Base-by-base conservation (phyloP, 2,113 vertebrate genomes). In the Strigops habroptila region DNA sequence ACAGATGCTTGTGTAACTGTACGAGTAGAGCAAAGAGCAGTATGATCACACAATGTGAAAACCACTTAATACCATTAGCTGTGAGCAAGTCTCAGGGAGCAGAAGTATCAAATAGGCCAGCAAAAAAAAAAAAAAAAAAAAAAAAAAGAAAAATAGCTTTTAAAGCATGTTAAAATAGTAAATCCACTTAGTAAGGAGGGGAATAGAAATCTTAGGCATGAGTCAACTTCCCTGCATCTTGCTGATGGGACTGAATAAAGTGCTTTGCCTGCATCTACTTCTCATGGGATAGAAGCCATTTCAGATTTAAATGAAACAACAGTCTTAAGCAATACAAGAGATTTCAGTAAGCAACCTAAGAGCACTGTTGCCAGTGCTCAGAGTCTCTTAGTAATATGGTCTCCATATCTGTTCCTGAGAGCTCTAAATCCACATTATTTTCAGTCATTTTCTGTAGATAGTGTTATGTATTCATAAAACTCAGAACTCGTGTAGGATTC, bases 101-200 rank as follows among this genome's bases (percentile, higher is more conserved):
- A 70, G 12, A 87, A 55, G 0, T 39, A 24, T 24, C 23, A 83
- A 65, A 86, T 7, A 25, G 5, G 3, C 18, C 31, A 57, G 70
- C 12, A 0, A 0, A 11, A 43, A 68, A 63, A 60, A 25, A 13
- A 4, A 12, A 41, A 7, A 0, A 0, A 11, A 43, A 68, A 63
- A 60, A 25, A 13, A 4, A 10, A 41, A 7, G 12, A 18, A 62
- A 70, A 46, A 11, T 1, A 10, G 10, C 19, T 63, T 75, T 18
- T 1, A 2, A 82, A 53, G 2, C 31, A 18, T 23, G 14, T 23
- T 33, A 27, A 68, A 43, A 11, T 31, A 64, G 13, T 43, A 33
- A 57, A 70, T 18, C 4, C 25, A 8, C 37, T 65, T 24, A 43
- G 4, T 12, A 62, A 70, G 33, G 8, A 39, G 8, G 3, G 4